Percentiles rank a stretch among this genome's conserved stretches.
These are phyloP conservation scores for Electrophaes corylata DNA, from an alignment of 2,888 invertebrate species.

Conservation along the genomic window DNA sequence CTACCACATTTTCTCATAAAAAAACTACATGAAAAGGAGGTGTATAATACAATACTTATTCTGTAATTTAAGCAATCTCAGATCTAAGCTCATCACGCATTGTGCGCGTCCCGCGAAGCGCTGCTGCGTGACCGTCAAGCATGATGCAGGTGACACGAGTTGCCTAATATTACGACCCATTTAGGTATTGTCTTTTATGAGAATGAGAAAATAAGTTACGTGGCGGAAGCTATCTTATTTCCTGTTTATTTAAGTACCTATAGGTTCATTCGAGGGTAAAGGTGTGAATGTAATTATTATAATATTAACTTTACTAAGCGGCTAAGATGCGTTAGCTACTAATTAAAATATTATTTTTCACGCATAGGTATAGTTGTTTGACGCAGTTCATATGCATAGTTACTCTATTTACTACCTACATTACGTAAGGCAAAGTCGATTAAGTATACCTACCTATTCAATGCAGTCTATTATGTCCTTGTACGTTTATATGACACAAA, in stretches of 20 bases:
- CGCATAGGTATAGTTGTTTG: not conserved
- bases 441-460: not conserved
- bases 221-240: slow-evolving; percentile 37
- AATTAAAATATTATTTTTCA: not conserved
- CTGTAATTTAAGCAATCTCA: slow-evolving; percentile 14
- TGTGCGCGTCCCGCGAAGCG: slow-evolving; percentile 55
- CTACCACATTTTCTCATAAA: too few relatives aligned
- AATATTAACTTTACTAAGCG: not conserved
- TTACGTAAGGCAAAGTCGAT: not conserved
- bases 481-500: slow-evolving; percentile 37
- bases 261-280: slow-evolving; percentile 22
- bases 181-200: slow-evolving; percentile 38
- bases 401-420: not conserved
- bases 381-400: not conserved
- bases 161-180: slow-evolving; percentile 40
- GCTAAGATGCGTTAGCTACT: not conserved
- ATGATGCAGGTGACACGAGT: slow-evolving; percentile 41
- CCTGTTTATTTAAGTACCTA: slow-evolving; percentile 27
- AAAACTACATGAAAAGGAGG: too few relatives aligned
- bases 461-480: slow-evolving; percentile 40
- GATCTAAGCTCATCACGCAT: slow-evolving; percentile 48
- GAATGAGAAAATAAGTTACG: slow-evolving; percentile 40
- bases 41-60: not conserved
- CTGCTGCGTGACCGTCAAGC: slow-evolving; percentile 50
- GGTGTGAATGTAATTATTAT: too few relatives aligned